These are phyloP conservation scores for Calliopsis andreniformis DNA, from an alignment of 1,140 invertebrate genomes.

Conservation along the genomic window DNA sequence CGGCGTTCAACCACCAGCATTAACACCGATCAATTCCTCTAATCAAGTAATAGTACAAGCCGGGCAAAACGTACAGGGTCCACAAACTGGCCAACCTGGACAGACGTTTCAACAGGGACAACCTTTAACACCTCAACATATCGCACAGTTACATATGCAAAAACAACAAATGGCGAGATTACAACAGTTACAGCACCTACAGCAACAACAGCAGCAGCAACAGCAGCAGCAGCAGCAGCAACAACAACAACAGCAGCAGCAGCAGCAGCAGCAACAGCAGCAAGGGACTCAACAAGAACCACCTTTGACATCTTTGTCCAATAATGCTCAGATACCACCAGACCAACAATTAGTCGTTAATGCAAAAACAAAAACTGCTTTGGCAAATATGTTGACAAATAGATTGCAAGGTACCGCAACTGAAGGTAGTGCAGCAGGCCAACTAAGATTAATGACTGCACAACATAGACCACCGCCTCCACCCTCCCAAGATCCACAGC, in stretches of 20 bases:
- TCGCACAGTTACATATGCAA: conserved; percentile 77
- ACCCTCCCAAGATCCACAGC: conserved; percentile 79
- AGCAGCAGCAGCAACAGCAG: conserved; percentile 73
- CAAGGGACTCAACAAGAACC: conserved; percentile 73
- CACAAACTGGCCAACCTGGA: conserved; percentile 67
- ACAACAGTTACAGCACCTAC: conserved; percentile 68
- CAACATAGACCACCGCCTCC: conserved; percentile 85
- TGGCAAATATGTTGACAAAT: conserved; percentile 96
- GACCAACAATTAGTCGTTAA: conserved; percentile 87
- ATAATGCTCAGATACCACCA: conserved; percentile 76
- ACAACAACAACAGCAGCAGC: conserved; percentile 68
- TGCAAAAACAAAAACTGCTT: conserved; percentile 96
- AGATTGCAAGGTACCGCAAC: conserved; percentile 87
- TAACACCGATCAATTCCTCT: conserved; percentile 77
- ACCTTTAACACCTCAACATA: conserved; percentile 72
- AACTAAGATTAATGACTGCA: conserved; percentile 89
- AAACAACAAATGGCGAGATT: conserved; percentile 81
- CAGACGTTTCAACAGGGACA: conserved; percentile 76
- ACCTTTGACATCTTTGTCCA: conserved; percentile 70
- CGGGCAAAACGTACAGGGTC: conserved; percentile 67
- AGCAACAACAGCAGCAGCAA: conserved; percentile 66
- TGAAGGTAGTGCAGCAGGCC: conserved; percentile 86
- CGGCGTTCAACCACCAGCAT: conserved; percentile 77
- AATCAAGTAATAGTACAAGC: conserved; percentile 78
- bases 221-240: too few relatives aligned